Evolutionary conservation across 2,113 vertebrate genomes (phyloP), one percentile per base, ranked within the genome.

Genomic region (Lophochroa leadbeateri): DNA sequence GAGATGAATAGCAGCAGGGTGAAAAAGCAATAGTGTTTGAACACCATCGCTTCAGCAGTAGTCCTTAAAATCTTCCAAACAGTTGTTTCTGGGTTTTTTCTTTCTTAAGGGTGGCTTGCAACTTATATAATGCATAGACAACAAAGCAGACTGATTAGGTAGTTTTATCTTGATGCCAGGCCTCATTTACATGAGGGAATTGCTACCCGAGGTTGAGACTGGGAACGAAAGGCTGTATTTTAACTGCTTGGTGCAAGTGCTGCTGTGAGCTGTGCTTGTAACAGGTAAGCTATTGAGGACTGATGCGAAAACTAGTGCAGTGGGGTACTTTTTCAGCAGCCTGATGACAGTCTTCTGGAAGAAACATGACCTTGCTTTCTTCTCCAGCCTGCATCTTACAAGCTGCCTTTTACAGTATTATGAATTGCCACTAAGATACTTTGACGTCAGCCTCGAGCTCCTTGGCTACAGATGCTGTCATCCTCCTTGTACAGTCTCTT

Each of bases 331-430:
- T 86, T 88, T 95, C 80, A 81, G 71, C 87, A 93, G 52, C 74
- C 37, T 79, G 90, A 70, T 91, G 81, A 60, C 47, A 80, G 41
- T 55, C 64, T 80, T 68, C 39, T 69, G 80, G 70, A 63, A 97
- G 90, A 92, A 91, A 88, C 86, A 55, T 81, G 94, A 81, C 79
- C 50, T 86, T 95, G 71, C 94, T 97, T 97, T 93, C 87, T 84
- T 71, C 92, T 53, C 78, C 64, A 88, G 79, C 41, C 14, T 82
- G 63, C 52, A 24, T 85, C 97, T 97, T 92, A 91, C 52, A 5
- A 90, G 63, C 52, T 55, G 63, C 63, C 85, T 94, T 96, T 97
- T 96, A 91, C 76, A 52, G 37, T 65, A 46, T 92, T 95, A 80
- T 92, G 91, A 92, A 79, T 90, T 97, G 60, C 83, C 63, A 44